Base-by-base conservation (phyloP, 2,113 vertebrate species). In the Dunckerocampus dactyliophorus region DNA sequence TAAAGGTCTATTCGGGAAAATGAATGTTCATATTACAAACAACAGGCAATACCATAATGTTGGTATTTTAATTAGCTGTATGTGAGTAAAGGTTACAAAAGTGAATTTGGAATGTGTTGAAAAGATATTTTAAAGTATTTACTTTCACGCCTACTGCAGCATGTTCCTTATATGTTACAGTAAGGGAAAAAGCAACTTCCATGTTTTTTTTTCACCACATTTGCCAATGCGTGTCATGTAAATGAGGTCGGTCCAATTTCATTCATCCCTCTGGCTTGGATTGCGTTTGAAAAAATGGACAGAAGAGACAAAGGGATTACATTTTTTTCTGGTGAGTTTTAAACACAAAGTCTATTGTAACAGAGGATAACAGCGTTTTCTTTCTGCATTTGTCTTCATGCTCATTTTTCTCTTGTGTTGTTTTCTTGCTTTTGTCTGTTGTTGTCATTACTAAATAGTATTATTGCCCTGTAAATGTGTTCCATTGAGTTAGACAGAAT, bases 181-280 rank as follows among this genome's bases (percentile, higher is more conserved):
- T 56, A 58, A 72, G 43, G 15, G 59, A 59, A 67, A 50, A 63
- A 77, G 75, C 68, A 24, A 2, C 47, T 63, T 34, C 46, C 24
- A 59, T 19, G 28, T 67, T 63, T 59, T 60, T n/a, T n/a, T 58
- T 48, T 43, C 46, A 37, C 24, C 74, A 68, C 72, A 82, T 86
- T 81, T 83, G 77, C 81, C 69, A 74, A 83, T 82, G 77, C 59
- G 52, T 66, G 71, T 79, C 77, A 83, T 85, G 72, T 80, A 87
- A 85, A 87, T 85, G 73, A 82, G 82, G 60, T 42, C 71, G 77
- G 71, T 79, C 75, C 82, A 87, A 85, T 87, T 83, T 82, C 74
- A 79, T 59, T 74, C 62, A 72, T 85, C 82, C 82, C 85, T 63
- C 63, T 60, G 85, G 82, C 81, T 69, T 52, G 66, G 81, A 83